Evolutionary conservation across 1,140 invertebrate genomes (phyloP), one percentile per base, ranked within the genome.

Genomic region (Leptestheria dahalacensis): DNA sequence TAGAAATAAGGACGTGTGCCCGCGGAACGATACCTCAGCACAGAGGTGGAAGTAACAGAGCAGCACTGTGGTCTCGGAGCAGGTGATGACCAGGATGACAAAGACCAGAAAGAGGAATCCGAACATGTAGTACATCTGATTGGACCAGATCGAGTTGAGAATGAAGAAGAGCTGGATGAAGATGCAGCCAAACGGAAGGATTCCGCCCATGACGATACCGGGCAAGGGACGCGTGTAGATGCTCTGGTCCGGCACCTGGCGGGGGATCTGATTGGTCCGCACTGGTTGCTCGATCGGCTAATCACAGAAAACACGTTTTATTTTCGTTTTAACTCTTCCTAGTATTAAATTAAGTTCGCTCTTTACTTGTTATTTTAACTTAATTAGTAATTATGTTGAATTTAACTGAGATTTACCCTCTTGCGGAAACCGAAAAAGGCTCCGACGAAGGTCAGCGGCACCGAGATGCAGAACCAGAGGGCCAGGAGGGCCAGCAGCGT

Each of bases 81-180:
- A 99, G 0, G 96, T 99, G 66, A 99, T 94, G 28, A 98, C 83
- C 24, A 99, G 78, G 69, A 99, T 99, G 60, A 96, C 77, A 73
- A 97, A 99, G 48, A 99, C 96, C 59, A 99, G 77, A 70, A 98
- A 96, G 28, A 99, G 77, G 74, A 99, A 98, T 64, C 96, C 96
- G 74, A 99, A 99, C 95, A 99, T 98, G 78, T 98, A 99, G 72
- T 98, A 98, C 74, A 94, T 95, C 76, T 95, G 88, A 68, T 86
- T 91, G 41, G 91, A 83, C 96, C 96, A 99, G 51, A 99, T 85
- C 26, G 93, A 97, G 75, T 97, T 99, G 15, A 99, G 78, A 63
- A 99, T 98, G 71, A 99, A 99, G 78, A 98, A 99, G 15, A 99
- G 79, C 70, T 99, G 96, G 66, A 99, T 98, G 71, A 99, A 99